Percentiles rank a stretch among this genome's conserved stretches.
These are phyloP conservation scores for Heliconius erato DNA, from an alignment of 2,888 invertebrate genomes.

Conservation along the genomic window DNA sequence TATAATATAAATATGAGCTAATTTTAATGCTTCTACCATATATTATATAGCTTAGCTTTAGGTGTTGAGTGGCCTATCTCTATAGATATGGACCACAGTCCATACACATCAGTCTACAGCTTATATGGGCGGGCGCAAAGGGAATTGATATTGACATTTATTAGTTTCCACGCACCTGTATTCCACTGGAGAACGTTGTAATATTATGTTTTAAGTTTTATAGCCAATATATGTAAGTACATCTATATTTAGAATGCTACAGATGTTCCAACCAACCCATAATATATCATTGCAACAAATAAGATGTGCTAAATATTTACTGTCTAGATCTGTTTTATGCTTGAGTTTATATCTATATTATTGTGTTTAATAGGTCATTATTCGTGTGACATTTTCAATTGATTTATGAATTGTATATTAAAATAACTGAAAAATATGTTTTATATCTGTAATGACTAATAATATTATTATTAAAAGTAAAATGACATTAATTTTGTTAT, in stretches of 20 bases:
- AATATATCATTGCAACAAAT: constrained; percentile 52
- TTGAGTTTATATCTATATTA: not conserved
- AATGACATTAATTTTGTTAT: too few species aligned
- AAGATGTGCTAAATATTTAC: constrained; percentile 49
- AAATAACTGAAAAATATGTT: too few species aligned
- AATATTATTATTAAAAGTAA: too few species aligned
- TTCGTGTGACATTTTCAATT: not conserved
- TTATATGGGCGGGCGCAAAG: constrained; percentile 57
- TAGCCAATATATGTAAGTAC: constrained; percentile 63
- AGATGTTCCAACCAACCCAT: constrained; percentile 62
- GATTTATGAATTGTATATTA: too few species aligned
- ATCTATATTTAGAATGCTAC: constrained; percentile 67
- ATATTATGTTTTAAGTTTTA: constrained; percentile 68
- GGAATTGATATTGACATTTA: constrained; percentile 66
- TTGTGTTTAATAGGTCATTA: not conserved
- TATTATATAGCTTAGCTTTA: constrained; percentile 30
- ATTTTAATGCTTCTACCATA: not conserved
- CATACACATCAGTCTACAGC: constrained; percentile 53
- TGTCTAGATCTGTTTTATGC: not conserved
- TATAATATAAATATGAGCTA: not conserved
- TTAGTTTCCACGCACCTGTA: constrained; percentile 71
- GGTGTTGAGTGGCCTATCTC: constrained; percentile 48
- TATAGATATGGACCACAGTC: constrained; percentile 34
- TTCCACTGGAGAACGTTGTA: constrained; percentile 61
- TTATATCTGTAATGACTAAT: too few species aligned